Evolutionary conservation across 2,797 vertebrate species (phyloP).

Genomic region (Rousettus madagascariensis): DNA sequence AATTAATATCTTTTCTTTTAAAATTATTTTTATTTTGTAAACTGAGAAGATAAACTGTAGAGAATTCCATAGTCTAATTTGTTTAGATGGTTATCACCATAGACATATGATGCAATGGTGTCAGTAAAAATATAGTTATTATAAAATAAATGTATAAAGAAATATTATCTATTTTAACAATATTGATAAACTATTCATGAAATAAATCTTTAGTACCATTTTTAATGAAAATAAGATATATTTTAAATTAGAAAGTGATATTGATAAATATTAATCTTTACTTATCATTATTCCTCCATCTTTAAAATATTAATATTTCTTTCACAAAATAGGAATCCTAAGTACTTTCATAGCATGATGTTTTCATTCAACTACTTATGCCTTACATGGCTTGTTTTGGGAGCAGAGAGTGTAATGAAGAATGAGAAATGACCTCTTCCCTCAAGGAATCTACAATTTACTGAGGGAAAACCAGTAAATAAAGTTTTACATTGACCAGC

Average conservation of each 20-base stretch:
- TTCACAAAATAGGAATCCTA: background rate
- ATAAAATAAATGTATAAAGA: too few species aligned
- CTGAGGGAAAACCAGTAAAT: background rate
- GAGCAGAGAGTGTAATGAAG: background rate
- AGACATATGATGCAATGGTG: background rate
- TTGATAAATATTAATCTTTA: background rate
- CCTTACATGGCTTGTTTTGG: background rate
- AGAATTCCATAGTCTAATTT: background rate
- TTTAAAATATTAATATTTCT: background rate
- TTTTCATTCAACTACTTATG: background rate
- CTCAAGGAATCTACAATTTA: background rate
- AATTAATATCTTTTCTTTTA: background rate
- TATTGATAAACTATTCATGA: background rate
- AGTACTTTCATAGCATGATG: background rate
- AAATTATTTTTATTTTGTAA: background rate
- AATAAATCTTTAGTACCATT: background rate
- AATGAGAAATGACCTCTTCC: background rate
- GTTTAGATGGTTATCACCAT: background rate
- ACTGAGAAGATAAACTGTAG: background rate
- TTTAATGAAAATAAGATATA: conserved; percentile 8
- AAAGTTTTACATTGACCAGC: background rate
- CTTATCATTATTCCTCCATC: background rate
- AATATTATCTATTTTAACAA: background rate
- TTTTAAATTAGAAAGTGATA: background rate
- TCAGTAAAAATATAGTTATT: background rate